A percentile compares a stretch with the other conserved stretches of the same genome.
phyloP scores from a whole-genome alignment of 1,140 invertebrate genomes.

The Diabrotica undecimpunctata region DNA sequence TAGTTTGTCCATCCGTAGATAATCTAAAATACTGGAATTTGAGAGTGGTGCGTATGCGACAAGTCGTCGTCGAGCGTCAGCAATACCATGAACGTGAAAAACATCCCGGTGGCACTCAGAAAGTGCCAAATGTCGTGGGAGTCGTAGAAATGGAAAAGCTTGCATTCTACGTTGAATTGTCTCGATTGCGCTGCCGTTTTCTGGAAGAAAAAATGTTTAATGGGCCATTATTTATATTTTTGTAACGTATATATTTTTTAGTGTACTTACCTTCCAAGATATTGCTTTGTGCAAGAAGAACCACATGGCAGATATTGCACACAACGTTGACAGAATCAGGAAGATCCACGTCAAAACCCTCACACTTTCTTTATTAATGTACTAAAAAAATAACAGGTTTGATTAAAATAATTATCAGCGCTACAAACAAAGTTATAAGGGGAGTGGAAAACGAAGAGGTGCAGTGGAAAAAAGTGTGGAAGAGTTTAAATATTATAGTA shows the following conservation, averaged over 20 bases:
- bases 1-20: too few species aligned
- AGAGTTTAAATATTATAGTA: too few species aligned
- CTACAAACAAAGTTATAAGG: too few species aligned
- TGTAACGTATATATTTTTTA: too few species aligned
- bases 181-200: slow-evolving; percentile 76
- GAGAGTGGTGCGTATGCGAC: slow-evolving; percentile 58
- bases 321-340: slow-evolving; percentile 59
- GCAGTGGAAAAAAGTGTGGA: too few species aligned
- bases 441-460: too few species aligned
- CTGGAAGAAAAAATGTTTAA: slow-evolving; percentile 47
- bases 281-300: slow-evolving; percentile 77
- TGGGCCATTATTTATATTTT: too few species aligned
- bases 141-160: slow-evolving; percentile 78
- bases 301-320: slow-evolving; percentile 67
- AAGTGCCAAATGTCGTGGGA: slow-evolving; percentile 89
- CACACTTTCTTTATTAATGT: slow-evolving; percentile 67
- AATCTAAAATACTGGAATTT: slow-evolving; percentile 74
- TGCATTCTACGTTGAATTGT: slow-evolving; percentile 67
- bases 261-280: slow-evolving; percentile 67
- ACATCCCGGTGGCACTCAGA: slow-evolving; percentile 79
- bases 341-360: slow-evolving; percentile 60
- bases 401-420: too few species aligned
- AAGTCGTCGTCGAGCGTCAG: slow-evolving; percentile 79
- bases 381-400: slow-evolving; percentile 50
- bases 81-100: slow-evolving; percentile 82